Evolutionary conservation across 2,113 vertebrate species (phyloP), one percentile per base, ranked within the genome.

Genomic region (Crotophaga sulcirostris): DNA sequence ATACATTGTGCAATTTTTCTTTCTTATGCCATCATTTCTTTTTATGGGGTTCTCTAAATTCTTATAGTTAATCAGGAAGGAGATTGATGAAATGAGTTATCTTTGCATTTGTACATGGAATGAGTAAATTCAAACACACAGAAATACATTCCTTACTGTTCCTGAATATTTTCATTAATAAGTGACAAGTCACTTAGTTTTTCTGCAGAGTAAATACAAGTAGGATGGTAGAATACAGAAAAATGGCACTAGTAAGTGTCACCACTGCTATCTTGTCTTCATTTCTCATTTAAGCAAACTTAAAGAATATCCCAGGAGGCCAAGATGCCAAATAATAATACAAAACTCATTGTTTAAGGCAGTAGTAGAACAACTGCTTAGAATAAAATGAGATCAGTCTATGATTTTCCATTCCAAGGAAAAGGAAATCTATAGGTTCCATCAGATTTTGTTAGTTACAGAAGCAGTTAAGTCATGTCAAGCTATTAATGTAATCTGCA

Each of bases 311-410:
- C 77, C 54, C 62, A 72, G 38, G 44, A 94, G 52, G 13, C 52
- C 54, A 84, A 81, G 16, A 16, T 94, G 86, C 44, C 87, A 95
- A 84, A 92, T n/a, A 89, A 78, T 72, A 78, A 60, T 68, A 89
- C 24, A 81, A 96, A 94, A 49, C 28, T 93, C 44, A 54, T 72
- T 94, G 89, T 49, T 87, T 91, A 94, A 94, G 62, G 51, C 66
- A 85, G 49, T 64, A 82, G 54, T 76, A 79, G 54, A 84, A 84
- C 29, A 89, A 90, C 42, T 58, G 72, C 17, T 94, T 88, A 78
- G 86, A 89, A 92, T 93, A 89, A 90, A 94, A 88, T 82, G 36
- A 93, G 72, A 90, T 84, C 80, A 84, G 58, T 36, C 63, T 84
- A 87, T 89, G 89, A 76, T 87, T 84, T 95, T 94, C 69, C 45